Base-by-base conservation (phyloP, 1,140 invertebrate species). In the Habropoda laboriosa region DNA sequence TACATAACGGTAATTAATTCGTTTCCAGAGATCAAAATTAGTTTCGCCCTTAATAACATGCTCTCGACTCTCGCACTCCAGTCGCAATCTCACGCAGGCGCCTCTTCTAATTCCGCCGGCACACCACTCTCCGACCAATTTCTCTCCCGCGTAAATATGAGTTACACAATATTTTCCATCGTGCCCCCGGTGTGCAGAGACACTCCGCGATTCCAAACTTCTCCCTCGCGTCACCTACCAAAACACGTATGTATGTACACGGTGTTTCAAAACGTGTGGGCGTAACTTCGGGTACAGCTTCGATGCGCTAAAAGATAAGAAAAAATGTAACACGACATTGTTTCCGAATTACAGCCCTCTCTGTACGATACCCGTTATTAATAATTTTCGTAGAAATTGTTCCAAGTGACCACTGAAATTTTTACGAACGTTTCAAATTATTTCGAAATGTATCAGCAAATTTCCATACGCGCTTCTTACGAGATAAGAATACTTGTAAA, bases 121-220 rank as follows among this genome's bases (percentile, higher is more conserved):
- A 42, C 4, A 7, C 6, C 32, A 21, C 38, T 64, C 64, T 68
- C n/a, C 64, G 64, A 24, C 30, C 38, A 68, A 58, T 40, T 53
- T 35, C 49, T 35, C 64, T 21, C 16, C 16, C 27, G 42, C 42
- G 24, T 58, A 71, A 78, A 61, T 45, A 47, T 35, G 40, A 71
- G 51, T 78, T 71, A 42, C 32, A 24, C 32, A 27, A 60, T 71
- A 47, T 60, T 78, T 78, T 42, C n/a, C 55, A 51, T 18, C 53
- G 42, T 40, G 27, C 35, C 42, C n/a, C 40, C 38, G 38, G 32
- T 16, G 55, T 38, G 58, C 71, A 78, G 35, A 42, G 13, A n/a
- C n/a, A n/a, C n/a, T n/a, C n/a, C n/a, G 75, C 21, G 42, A 78
- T 60, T 70, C 53, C n/a, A 30, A 53, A 74, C 58, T 38, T 21